Evolutionary conservation across 2,888 invertebrate species (phyloP), one percentile per base, ranked within the genome.

Genomic region (Nomada goodeniana): DNA sequence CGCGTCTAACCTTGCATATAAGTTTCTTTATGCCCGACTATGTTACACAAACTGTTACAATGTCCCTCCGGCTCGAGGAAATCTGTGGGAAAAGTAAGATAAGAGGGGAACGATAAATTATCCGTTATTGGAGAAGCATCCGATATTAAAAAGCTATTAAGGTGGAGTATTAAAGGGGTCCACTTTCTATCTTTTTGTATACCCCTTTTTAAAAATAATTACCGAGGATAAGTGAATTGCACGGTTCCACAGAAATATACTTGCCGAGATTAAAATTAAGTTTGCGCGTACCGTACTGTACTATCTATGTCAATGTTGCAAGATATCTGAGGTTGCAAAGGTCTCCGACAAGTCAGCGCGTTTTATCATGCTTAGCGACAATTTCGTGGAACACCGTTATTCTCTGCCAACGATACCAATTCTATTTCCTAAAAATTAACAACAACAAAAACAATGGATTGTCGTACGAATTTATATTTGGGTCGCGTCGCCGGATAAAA

Each of bases 1-100:
- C 80, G 79, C 69, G 36, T 57, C 67, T 69, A 72, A 87, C 70
- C 75, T 65, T 77, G 63, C 79, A 72, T 81, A 70, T 68, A 79
- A 69, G 73, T 47, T 42, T 55, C 69, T 65, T 75, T 74, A 57
- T 76, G 44, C 70, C 65, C 71, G 59, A 67, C n/a, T 64, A 72
- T 50, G 81, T 74, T 81, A 73, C 72, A 60, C 61, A 75, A 67
- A 75, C 79, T 64, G 76, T 74, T 69, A 72, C 85, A 71, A 74
- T 82, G 71, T 53, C 63, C 69, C 47, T 20, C 57, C 63, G 44
- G 57, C n/a, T 53, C 23, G 80, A 36, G 64, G 15, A 60, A 76
- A 69, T 36, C 64, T 36, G 68, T n/a, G 36, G 59, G 53, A 63
- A 63, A 68, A n/a, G 23, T 5, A 10, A 57, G 63, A 57, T 63